A percentile compares a stretch with the other conserved stretches of the same genome.
Conservation (phyloP, 1,140 invertebrate species). For the Chelonus insularis region DNA sequence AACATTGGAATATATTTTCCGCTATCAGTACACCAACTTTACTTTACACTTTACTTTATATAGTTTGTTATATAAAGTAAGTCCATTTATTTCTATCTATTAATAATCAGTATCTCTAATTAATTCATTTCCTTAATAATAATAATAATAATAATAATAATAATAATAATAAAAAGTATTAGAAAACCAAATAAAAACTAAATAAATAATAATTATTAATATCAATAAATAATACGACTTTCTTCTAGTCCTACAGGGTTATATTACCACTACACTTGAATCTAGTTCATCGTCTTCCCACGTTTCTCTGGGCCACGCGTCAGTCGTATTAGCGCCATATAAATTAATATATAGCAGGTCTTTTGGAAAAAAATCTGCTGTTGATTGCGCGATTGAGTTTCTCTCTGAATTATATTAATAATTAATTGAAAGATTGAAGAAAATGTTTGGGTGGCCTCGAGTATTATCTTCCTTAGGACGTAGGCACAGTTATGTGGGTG, state of each 20-base stretch:
- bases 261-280: constrained; percentile 13
- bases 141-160: too few species aligned
- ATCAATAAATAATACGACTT: too few species aligned
- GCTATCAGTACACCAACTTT: background rate
- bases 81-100: too few species aligned
- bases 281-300: constrained; percentile 30
- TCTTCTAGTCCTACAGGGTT: background rate
- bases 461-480: background rate
- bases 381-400: constrained; percentile 4
- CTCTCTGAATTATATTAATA: background rate
- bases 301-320: constrained; percentile 24
- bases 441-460: constrained; percentile 1
- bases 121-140: too few species aligned
- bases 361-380: background rate
- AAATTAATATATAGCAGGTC: background rate
- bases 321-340: constrained; percentile 16
- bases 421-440: background rate
- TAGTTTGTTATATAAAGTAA: too few species aligned
- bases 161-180: background rate
- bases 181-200: background rate
- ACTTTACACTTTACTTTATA: background rate
- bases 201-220: too few species aligned
- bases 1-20: background rate
- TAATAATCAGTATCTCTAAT: too few species aligned
- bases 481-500: constrained; percentile 15